phyloP scores from a whole-genome alignment of 2,888 invertebrate species.

The Epirrhoe alternata region DNA sequence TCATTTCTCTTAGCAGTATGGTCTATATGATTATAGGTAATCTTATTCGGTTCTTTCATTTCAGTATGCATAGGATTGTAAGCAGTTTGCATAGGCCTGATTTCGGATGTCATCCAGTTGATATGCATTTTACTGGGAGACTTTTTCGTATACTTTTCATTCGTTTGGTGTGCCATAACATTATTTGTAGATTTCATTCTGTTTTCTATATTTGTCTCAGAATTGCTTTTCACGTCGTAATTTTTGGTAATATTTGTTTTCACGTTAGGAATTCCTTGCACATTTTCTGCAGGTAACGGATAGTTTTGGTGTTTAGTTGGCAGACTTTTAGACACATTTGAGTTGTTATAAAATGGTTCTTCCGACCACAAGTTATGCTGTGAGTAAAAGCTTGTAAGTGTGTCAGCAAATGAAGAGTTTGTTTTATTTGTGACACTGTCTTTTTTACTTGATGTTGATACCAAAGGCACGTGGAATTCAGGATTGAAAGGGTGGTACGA shows the following conservation, averaged over 20 bases:
- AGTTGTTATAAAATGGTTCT: conserved; percentile 76
- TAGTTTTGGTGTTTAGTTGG: conserved; percentile 70
- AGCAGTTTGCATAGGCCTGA: conserved; percentile 71
- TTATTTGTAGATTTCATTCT: conserved; percentile 60
- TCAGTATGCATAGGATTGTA: conserved; percentile 61
- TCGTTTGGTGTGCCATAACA: conserved; percentile 56
- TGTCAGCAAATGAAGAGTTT: conserved; percentile 68
- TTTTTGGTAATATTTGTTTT: conserved; percentile 63
- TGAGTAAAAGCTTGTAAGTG: conserved; percentile 76
- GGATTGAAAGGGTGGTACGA: conserved; percentile 81
- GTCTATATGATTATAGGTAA: conserved; percentile 62
- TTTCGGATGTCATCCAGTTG: conserved; percentile 83
- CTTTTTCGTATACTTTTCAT: conserved; percentile 77
- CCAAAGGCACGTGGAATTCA: conserved; percentile 77
- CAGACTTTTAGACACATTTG: conserved; percentile 63
- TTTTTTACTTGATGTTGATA: conserved; percentile 69
- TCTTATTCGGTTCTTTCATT: conserved; percentile 66
- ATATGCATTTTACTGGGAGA: conserved; percentile 80
- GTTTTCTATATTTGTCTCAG: conserved; percentile 53
- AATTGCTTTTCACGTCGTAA: conserved; percentile 63
- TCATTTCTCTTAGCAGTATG: conserved; percentile 66
- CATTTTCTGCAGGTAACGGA: conserved; percentile 57
- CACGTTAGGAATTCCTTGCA: conserved; percentile 55
- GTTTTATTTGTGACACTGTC: conserved; percentile 64
- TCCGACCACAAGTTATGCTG: conserved; percentile 79